Conservation (phyloP, 2,797 vertebrate genomes). For the Sphenopsis melanotis region DNA sequence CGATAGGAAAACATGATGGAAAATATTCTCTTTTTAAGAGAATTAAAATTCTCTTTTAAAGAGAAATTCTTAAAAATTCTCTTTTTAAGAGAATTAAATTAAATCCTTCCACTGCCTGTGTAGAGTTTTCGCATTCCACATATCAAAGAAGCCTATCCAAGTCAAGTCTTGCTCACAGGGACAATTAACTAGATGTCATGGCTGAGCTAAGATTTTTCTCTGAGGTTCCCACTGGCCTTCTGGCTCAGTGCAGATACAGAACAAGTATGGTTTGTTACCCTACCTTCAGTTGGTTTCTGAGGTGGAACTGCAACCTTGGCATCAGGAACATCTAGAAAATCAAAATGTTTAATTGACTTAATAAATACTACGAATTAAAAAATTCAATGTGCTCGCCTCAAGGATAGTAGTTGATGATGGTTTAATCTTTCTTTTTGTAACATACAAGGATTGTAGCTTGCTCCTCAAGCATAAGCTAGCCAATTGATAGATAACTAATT, state of each 20-base stretch:
- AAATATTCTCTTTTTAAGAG: background rate
- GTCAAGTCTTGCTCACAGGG: background rate
- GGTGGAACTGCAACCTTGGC: conserved; percentile 88
- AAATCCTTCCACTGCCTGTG: background rate
- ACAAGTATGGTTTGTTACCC: conserved; percentile 19
- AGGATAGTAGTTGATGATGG: background rate
- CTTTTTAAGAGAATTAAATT: background rate
- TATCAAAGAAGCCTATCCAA: background rate
- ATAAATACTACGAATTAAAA: background rate
- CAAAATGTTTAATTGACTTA: background rate
- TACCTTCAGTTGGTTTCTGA: conserved; percentile 85
- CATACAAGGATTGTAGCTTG: background rate
- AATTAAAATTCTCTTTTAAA: background rate
- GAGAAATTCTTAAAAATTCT: background rate
- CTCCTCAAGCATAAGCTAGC: background rate
- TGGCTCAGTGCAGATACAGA: background rate
- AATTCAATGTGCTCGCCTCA: background rate
- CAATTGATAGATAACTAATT: background rate
- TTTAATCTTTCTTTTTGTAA: background rate
- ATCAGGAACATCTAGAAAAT: conserved; percentile 89
- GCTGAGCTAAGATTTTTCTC: background rate
- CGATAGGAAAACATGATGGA: background rate
- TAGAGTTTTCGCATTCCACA: background rate
- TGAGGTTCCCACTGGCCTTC: background rate
- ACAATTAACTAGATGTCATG: background rate